These are phyloP conservation scores for Eristalis tenax DNA, from an alignment of 2,888 invertebrate genomes.

Conservation along the genomic window DNA sequence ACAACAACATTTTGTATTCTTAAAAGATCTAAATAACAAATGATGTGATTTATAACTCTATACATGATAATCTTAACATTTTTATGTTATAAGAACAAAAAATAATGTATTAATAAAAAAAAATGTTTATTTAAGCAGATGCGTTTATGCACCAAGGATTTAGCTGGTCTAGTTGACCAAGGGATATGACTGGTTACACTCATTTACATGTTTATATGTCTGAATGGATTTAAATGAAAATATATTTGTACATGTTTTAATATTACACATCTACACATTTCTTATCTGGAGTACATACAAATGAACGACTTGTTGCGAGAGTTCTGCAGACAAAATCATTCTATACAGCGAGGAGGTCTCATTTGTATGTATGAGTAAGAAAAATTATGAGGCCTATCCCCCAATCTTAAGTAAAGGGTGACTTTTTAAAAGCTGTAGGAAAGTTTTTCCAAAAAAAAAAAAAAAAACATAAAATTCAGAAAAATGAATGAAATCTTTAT, in stretches of 20 bases:
- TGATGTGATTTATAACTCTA: conserved; percentile 13
- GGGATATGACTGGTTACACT: not conserved
- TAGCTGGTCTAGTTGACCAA: not conserved
- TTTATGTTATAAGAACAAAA: conserved; percentile 54
- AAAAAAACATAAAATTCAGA: no score
- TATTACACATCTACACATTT: not conserved
- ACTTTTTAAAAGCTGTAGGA: no score
- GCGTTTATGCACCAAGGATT: conserved; percentile 11
- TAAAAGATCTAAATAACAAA: conserved; percentile 20
- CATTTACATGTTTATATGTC: not conserved
- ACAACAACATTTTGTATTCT: conserved; percentile 11
- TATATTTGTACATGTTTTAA: not conserved
- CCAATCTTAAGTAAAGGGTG: no score
- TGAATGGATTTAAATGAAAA: not conserved
- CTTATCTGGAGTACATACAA: not conserved
- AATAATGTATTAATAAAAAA: conserved; percentile 48
- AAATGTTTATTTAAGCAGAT: conserved; percentile 52
- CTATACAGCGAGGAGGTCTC: no score
- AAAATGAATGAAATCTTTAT: no score
- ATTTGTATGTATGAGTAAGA: no score
- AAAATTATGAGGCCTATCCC: no score
- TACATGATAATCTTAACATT: conserved; percentile 20
- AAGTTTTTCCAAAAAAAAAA: no score
- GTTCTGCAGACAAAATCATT: no score
- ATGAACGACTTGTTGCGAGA: not conserved